phyloP scores from a whole-genome alignment of 53 echinoderm and acorn worm genomes.

The Antedon mediterranea region DNA sequence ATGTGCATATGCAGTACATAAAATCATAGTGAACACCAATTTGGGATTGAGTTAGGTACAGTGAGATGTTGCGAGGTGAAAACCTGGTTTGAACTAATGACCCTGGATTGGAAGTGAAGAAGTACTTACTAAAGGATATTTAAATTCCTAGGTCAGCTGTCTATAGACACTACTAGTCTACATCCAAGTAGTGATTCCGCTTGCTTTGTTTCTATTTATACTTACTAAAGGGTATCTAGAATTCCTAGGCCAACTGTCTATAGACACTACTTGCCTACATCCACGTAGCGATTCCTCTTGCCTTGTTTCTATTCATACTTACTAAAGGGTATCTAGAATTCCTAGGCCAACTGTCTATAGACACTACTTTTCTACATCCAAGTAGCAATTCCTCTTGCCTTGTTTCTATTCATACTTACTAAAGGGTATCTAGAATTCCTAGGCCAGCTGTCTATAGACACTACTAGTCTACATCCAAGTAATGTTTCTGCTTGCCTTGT shows the following conservation, averaged over 20 bases:
- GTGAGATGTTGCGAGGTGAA: no score
- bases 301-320: constrained; percentile 10
- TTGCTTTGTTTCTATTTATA: no score
- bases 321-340: constrained; percentile 87
- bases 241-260: no score
- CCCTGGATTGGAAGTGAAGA: no score
- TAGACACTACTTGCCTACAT: no score
- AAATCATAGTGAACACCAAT: no score
- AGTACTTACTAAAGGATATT: not conserved
- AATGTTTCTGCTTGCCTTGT: constrained; percentile 70
- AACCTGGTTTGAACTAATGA: no score
- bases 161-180: no score
- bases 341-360: constrained; percentile 88
- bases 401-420: constrained; percentile 55
- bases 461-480: constrained; percentile 69
- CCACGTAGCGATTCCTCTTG: no score
- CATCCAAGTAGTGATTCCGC: no score
- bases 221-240: constrained; percentile 88
- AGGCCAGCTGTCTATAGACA: constrained; percentile 88
- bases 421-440: constrained; percentile 79
- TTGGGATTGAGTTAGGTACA: no score
- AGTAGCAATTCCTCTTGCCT: constrained; percentile 62
- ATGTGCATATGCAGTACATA: no score
- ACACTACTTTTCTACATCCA: constrained; percentile 73
- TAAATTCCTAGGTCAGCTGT: not conserved